These are phyloP conservation scores for Xanthorhoe spadicearia DNA, from an alignment of 2,888 invertebrate genomes.

Conservation along the genomic window DNA sequence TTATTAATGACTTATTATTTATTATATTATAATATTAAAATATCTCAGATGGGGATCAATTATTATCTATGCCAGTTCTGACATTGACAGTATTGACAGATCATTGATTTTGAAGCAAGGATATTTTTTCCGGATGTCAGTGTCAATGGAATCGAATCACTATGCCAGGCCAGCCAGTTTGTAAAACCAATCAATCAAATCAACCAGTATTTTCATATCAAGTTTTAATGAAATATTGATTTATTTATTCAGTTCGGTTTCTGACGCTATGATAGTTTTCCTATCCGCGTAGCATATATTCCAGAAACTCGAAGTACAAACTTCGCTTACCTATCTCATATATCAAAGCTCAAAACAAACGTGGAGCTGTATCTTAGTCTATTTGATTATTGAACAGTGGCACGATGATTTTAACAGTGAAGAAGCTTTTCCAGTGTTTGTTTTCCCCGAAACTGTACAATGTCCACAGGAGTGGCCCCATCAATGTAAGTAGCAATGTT, in stretches of 20 bases:
- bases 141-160: background rate
- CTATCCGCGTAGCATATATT: background rate
- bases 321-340: background rate
- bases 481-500: constrained; percentile 67
- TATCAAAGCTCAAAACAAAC: background rate
- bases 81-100: too few species aligned
- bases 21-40: too few species aligned
- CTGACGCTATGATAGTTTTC: background rate
- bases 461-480: constrained; percentile 87
- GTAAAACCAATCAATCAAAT: background rate
- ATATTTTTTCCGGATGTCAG: too few species aligned
- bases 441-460: constrained; percentile 89
- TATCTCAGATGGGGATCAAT: too few species aligned
- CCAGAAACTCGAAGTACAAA: background rate
- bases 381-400: background rate
- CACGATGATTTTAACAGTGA: constrained; percentile 61
- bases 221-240: background rate
- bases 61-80: too few species aligned
- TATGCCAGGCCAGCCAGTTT: background rate
- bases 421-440: constrained; percentile 86
- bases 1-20: too few species aligned
- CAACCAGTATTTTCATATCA: background rate
- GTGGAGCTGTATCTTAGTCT: background rate
- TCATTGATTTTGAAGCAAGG: too few species aligned
- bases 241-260: background rate